Conservation (phyloP, 2,888 invertebrate species). For the Drosophila algonquin region DNA sequence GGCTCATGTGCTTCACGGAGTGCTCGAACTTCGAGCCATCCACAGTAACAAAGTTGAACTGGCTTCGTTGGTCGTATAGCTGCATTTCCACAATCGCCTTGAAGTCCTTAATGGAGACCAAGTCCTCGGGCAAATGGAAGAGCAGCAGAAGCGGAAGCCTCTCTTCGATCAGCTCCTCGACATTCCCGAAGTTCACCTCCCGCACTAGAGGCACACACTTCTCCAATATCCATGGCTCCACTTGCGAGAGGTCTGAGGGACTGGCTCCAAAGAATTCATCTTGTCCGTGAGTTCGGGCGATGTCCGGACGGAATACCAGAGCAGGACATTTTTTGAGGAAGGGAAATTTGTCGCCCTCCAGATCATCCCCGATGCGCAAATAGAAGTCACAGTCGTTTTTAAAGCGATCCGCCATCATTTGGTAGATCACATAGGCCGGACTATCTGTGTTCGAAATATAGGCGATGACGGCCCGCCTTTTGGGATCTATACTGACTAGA, state of each 20-base stretch:
- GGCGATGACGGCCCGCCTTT: constrained; percentile 47
- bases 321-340: constrained; percentile 40
- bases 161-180: constrained; percentile 64
- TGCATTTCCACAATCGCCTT: constrained; percentile 63
- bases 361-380: constrained; percentile 24
- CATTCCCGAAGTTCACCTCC: constrained; percentile 54
- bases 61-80: constrained; percentile 19
- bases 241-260: background rate
- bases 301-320: constrained; percentile 53
- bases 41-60: constrained; percentile 52
- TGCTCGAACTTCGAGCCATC: constrained; percentile 50
- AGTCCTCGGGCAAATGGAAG: constrained; percentile 49
- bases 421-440: background rate
- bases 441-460: constrained; percentile 37
- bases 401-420: constrained; percentile 48
- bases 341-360: constrained; percentile 21
- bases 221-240: constrained; percentile 47
- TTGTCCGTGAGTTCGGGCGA: constrained; percentile 41
- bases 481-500: constrained; percentile 33
- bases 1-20: constrained; percentile 53
- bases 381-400: constrained; percentile 64
- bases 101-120: constrained; percentile 50
- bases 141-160: constrained; percentile 52
- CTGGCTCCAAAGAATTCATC: constrained; percentile 35
- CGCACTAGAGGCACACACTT: constrained; percentile 55